Evolutionary conservation across 1,140 invertebrate species (phyloP).

Genomic region (Notospermus geniculatus): DNA sequence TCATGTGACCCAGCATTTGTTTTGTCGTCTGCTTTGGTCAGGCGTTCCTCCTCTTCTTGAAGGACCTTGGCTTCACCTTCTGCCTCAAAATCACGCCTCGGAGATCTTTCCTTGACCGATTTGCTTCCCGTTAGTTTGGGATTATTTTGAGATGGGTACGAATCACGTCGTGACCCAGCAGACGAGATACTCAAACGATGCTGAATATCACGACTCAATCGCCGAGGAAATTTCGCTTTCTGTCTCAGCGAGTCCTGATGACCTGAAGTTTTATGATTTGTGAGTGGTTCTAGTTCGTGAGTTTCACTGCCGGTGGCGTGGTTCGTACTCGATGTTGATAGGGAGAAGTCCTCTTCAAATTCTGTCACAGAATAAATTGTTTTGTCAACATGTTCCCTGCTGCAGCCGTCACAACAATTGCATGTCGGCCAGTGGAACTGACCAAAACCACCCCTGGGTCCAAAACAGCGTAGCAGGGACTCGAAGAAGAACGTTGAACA

Average conservation of each 20-base stretch:
- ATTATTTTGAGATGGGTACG: not conserved
- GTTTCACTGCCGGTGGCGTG: slow-evolving; percentile 42
- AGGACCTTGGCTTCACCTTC: too few species aligned
- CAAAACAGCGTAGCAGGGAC: slow-evolving; percentile 67
- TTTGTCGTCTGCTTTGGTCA: too few species aligned
- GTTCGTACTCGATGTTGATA: slow-evolving; percentile 55
- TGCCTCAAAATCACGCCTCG: too few species aligned
- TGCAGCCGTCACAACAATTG: slow-evolving; percentile 42
- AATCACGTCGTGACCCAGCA: slow-evolving; percentile 1
- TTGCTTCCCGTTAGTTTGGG: too few species aligned
- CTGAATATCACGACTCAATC: slow-evolving; percentile 5
- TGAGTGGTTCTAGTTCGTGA: slow-evolving; percentile 57
- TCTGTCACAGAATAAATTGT: slow-evolving; percentile 58
- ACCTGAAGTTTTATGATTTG: slow-evolving; percentile 17
- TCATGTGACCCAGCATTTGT: too few species aligned
- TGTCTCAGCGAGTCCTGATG: not conserved
- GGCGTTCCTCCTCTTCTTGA: too few species aligned
- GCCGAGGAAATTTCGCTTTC: slow-evolving; percentile 7
- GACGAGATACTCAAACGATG: slow-evolving; percentile 2
- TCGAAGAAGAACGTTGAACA: slow-evolving; percentile 93
- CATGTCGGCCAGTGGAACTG: slow-evolving; percentile 57
- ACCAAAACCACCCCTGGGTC: slow-evolving; percentile 57
- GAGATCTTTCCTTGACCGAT: too few species aligned
- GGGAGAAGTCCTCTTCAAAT: slow-evolving; percentile 38
- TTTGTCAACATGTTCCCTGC: slow-evolving; percentile 54